Evolutionary conservation across 2,113 vertebrate genomes (phyloP).

Genomic region (Silurus asotus): DNA sequence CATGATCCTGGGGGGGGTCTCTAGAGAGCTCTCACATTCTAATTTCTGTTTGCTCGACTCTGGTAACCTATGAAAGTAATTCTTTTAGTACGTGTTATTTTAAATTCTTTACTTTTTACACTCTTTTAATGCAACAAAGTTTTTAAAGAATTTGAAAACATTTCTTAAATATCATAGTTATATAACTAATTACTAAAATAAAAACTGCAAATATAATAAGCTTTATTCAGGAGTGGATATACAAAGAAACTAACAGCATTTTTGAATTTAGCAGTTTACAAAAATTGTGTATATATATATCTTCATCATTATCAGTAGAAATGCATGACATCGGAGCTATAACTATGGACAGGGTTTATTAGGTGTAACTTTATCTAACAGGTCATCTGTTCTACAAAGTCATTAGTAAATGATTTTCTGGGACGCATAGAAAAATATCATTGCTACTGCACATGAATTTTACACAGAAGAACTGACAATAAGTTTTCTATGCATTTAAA

Average conservation of each 20-base stretch:
- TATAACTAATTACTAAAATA: neutral
- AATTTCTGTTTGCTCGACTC: no score
- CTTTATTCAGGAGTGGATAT: constrained; percentile 56
- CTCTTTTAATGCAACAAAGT: neutral
- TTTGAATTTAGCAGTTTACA: no score
- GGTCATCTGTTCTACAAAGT: neutral
- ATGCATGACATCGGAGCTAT: neutral
- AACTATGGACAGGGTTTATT: neutral
- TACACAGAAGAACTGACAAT: neutral
- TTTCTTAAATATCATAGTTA: neutral
- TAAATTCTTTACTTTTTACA: neutral
- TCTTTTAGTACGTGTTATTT: no score
- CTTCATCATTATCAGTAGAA: neutral
- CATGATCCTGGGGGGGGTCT: neutral
- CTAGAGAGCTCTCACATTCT: neutral
- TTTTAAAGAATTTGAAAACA: neutral
- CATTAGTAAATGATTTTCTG: neutral
- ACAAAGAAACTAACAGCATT: neutral
- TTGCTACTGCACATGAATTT: neutral
- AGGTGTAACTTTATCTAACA: neutral
- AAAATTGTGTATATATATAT: no score
- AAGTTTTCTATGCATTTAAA: neutral
- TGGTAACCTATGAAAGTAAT: neutral
- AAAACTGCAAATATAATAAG: constrained; percentile 35
- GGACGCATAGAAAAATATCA: neutral